Evolutionary conservation across 2,113 vertebrate species (phyloP), one percentile per base, ranked within the genome.

Genomic region (Coracopsis vasa): DNA sequence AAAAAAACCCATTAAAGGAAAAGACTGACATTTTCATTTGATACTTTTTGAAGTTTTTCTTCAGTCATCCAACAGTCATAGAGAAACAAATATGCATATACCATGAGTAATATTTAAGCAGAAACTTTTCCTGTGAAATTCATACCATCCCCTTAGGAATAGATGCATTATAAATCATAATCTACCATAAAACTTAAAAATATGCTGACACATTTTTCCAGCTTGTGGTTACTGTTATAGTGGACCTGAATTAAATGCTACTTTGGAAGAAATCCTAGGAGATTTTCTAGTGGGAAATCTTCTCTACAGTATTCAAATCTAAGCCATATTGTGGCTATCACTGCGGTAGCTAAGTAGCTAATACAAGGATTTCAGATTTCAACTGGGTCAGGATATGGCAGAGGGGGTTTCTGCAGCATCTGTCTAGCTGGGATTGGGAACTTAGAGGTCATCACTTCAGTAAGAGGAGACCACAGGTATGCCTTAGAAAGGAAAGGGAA

Each of bases 231-330:
- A 67, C 77, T 92, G 75, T 92, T 95, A 92, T 80, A 95, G 56
- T 73, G 87, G 86, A 92, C 77, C 75, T 95, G 86, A 95, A 95
- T 92, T 95, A 94, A 95, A 95, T 94, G 86, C 90, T 96, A 84
- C 77, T 96, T 92, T 89, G 65, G 84, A 86, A 92, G 72, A 86
- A 66, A 86, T 94, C 90, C 92, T 84, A 45, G 56, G 83, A 95
- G 95, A 97, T 97, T 96, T 96, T 91, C 56, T 87, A 67, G 64
- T 81, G 88, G 75, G 92, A 97, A 96, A 91, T 96, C 92, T 97
- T 91, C 83, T 90, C 81, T 56, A 24, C 75, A 44, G 65, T 86
- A 84, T 89, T 94, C 77, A 87, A 93, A 95, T 95, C 88, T 95
- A 95, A 96, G 95, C 94, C 90, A 92, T 88, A 91, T 89, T 97